Evolutionary conservation across 2,113 vertebrate species (phyloP).

Genomic region (Fulica atra): DNA sequence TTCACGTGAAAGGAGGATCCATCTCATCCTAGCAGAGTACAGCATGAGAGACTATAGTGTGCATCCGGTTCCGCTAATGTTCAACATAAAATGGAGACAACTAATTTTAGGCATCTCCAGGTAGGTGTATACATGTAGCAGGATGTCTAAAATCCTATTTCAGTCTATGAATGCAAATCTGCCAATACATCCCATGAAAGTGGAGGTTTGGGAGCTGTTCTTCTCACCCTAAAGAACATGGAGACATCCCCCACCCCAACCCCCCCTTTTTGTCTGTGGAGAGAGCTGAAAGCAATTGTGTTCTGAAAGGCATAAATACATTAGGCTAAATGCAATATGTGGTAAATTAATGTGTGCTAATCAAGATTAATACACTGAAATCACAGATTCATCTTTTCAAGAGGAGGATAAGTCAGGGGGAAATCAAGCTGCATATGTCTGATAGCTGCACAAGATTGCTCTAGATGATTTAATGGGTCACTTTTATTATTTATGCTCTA

Average conservation of each 20-base stretch:
- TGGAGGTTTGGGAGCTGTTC: not conserved
- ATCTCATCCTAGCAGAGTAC: not conserved
- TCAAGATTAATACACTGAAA: conserved; percentile 24
- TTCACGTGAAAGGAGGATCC: not conserved
- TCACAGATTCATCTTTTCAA: conserved; percentile 22
- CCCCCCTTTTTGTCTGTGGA: not conserved
- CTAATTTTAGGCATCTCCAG: not conserved
- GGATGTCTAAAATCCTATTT: not conserved
- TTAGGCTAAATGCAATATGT: not conserved
- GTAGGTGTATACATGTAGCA: not conserved
- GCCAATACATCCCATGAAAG: not conserved
- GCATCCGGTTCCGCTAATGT: not conserved
- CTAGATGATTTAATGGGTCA: conserved; percentile 23
- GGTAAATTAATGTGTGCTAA: conserved; percentile 28
- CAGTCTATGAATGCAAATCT: not conserved
- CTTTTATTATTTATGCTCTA: conserved; percentile 14
- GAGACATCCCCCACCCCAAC: not conserved
- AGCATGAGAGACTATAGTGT: not conserved
- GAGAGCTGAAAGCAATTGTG: not conserved
- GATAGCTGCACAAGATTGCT: not conserved
- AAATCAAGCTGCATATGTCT: conserved; percentile 39
- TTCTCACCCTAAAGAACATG: not conserved
- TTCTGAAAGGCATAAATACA: not conserved
- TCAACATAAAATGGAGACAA: not conserved
- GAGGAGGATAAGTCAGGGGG: conserved; percentile 2